These are phyloP conservation scores for Trachops cirrhosus DNA, from an alignment of 2,797 vertebrate genomes.

Conservation along the genomic window DNA sequence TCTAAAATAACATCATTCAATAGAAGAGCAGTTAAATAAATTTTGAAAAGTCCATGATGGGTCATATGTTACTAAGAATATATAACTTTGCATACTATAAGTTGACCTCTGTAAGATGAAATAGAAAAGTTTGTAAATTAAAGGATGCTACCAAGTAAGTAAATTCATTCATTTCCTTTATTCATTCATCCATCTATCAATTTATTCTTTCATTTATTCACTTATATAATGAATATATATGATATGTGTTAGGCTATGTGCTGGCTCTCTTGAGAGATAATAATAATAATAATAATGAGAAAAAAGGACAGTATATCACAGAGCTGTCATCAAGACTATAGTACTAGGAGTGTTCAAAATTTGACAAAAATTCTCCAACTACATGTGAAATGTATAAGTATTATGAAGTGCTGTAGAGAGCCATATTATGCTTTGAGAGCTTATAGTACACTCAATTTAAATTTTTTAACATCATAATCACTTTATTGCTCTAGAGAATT, in stretches of 20 bases:
- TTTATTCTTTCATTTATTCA: background rate
- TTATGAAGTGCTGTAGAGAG: background rate
- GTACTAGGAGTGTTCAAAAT: background rate
- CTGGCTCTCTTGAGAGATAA: background rate
- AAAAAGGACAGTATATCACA: background rate
- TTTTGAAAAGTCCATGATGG: background rate
- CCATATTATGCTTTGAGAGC: background rate
- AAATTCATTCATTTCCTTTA: background rate
- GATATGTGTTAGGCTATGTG: background rate
- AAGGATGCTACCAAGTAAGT: background rate
- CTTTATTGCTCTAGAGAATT: slow-evolving; percentile 83
- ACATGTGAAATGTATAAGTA: background rate
- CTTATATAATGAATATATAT: background rate
- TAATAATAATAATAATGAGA: background rate
- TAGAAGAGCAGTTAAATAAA: background rate
- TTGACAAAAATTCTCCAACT: background rate
- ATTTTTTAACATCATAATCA: slow-evolving; percentile 65
- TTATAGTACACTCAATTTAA: background rate
- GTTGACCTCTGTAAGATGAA: background rate
- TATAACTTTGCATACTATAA: background rate
- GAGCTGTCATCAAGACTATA: background rate
- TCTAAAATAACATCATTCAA: background rate
- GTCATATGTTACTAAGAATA: background rate
- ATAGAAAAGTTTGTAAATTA: background rate
- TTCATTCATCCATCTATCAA: too few species aligned